Conservation (phyloP, 37 sponge, comb jelly and placozoan species). For the Spongilla lacustris region DNA sequence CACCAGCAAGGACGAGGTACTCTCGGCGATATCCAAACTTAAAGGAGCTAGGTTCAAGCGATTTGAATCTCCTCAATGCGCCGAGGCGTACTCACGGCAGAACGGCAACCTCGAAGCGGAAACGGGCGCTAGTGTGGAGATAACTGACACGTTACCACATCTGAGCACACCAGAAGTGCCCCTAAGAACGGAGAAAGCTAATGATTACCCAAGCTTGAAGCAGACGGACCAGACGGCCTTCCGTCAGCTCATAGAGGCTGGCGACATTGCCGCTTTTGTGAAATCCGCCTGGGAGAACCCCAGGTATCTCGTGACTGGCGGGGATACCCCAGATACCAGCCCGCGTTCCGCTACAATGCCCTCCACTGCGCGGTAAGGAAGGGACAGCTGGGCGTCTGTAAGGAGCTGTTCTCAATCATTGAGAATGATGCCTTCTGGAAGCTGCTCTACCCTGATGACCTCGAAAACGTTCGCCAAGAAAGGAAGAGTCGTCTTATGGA, state of each 20-base stretch:
- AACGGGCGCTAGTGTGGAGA: background rate
- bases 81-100: conserved; percentile 23
- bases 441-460: conserved; percentile 63
- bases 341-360: conserved; percentile 79
- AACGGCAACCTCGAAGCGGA: conserved; percentile 4
- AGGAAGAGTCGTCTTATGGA: conserved; percentile 58
- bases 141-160: background rate
- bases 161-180: background rate
- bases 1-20: conserved; percentile 42
- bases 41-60: conserved; percentile 76
- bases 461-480: conserved; percentile 20
- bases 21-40: conserved; percentile 21
- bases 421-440: conserved; percentile 69
- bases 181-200: conserved; percentile 42
- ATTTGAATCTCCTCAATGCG: conserved; percentile 60
- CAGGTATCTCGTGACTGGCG: conserved; percentile 68
- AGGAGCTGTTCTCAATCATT: conserved; percentile 47
- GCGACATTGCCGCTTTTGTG: conserved; percentile 49
- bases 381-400: conserved; percentile 58
- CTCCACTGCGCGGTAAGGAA: conserved; percentile 83
- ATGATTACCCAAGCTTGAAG: conserved; percentile 55
- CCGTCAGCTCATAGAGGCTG: conserved; percentile 65
- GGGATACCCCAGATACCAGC: conserved; percentile 80
- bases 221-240: conserved; percentile 60
- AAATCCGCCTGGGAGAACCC: conserved; percentile 74